Evolutionary conservation across 1,140 invertebrate genomes (phyloP).

Genomic region (Phymorhynchus buccinoides): DNA sequence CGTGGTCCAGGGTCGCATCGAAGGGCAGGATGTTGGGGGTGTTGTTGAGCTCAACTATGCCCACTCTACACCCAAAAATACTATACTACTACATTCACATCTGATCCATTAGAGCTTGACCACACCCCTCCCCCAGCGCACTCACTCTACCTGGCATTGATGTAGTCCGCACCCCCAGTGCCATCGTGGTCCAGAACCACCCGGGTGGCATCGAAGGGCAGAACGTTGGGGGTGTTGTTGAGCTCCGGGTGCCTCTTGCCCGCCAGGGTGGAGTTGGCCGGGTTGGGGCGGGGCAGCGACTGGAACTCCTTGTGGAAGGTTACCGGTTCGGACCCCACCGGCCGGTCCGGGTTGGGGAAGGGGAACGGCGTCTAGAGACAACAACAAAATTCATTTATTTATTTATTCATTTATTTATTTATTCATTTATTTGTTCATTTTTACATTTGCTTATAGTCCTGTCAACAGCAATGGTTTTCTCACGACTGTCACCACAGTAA

Average conservation of each 20-base stretch:
- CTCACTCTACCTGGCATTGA: slow-evolving; percentile 12
- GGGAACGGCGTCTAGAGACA: neutral
- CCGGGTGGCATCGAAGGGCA: slow-evolving; percentile 22
- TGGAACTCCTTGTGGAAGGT: slow-evolving; percentile 35
- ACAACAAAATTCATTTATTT: neutral
- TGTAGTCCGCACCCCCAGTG: neutral
- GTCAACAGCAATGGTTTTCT: too few species aligned
- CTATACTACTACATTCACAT: too few species aligned
- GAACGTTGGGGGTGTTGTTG: neutral
- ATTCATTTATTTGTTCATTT: too few species aligned
- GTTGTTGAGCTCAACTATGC: too few species aligned
- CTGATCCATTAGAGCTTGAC: too few species aligned
- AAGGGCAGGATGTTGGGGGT: neutral
- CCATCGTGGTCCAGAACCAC: neutral
- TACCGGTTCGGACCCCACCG: neutral
- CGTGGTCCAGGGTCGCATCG: slow-evolving; percentile 15
- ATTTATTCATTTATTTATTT: too few species aligned
- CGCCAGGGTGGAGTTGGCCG: neutral
- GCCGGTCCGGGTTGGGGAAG: neutral
- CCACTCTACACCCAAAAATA: too few species aligned
- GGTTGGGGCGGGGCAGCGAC: slow-evolving; percentile 11
- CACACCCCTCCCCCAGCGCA: neutral
- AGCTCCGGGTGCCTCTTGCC: neutral
- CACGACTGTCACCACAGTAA: too few species aligned
- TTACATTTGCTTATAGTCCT: too few species aligned